These are phyloP conservation scores for Motacilla alba DNA, from an alignment of 2,113 vertebrate species.

Conservation along the genomic window DNA sequence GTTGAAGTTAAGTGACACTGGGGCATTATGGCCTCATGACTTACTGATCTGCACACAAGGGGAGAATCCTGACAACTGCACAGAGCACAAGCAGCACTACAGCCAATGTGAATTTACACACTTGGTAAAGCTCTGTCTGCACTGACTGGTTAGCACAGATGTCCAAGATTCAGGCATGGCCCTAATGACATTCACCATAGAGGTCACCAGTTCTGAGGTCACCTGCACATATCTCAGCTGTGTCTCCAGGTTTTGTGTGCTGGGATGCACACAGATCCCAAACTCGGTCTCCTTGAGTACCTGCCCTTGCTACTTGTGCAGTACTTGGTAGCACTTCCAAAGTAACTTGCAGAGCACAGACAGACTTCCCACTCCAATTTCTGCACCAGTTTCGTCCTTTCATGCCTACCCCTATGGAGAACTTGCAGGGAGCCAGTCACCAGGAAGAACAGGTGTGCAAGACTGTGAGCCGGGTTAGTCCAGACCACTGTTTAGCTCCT, in stretches of 20 bases:
- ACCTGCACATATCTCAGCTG: fast-evolving
- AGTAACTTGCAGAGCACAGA: not conserved
- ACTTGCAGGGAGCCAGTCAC: not conserved
- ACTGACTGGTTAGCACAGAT: not conserved
- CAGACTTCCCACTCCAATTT: not conserved
- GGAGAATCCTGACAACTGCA: not conserved
- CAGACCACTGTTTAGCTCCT: not conserved
- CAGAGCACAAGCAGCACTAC: not conserved
- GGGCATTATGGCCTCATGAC: not conserved
- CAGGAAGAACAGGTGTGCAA: not conserved
- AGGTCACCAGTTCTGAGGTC: not conserved
- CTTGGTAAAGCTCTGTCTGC: not conserved
- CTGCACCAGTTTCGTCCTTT: not conserved
- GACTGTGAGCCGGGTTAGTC: not conserved
- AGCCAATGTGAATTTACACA: not conserved
- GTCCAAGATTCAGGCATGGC: not conserved
- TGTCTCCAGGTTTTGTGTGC: fast-evolving
- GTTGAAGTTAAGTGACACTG: not conserved
- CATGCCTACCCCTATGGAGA: not conserved
- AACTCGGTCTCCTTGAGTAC: fast-evolving
- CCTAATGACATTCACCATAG: not conserved
- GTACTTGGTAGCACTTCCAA: not conserved
- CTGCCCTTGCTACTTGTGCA: not conserved
- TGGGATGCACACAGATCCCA: no score
- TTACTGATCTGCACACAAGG: not conserved